Conservation (phyloP, 2,797 vertebrate species). For the Decapterus maruadsi region DNA sequence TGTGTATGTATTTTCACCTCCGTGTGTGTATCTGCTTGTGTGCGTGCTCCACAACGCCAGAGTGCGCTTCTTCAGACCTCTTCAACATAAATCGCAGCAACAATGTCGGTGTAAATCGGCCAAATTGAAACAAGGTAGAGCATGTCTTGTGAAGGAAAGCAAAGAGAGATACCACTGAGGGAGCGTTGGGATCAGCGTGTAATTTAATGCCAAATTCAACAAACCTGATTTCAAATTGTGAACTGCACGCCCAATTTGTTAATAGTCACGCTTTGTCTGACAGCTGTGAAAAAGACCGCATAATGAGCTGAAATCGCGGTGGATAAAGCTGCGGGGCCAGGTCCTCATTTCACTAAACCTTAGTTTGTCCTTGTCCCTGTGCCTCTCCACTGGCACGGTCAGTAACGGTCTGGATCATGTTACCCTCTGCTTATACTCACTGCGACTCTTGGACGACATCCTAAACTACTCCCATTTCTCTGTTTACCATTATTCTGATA, state of each 20-base stretch:
- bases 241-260: constrained; percentile 6
- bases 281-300: constrained; percentile 34
- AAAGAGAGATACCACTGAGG: constrained; percentile 19
- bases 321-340: constrained; percentile 40
- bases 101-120: constrained; percentile 16
- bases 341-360: constrained; percentile 52
- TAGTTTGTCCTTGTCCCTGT: constrained; percentile 72
- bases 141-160: neutral
- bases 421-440: constrained; percentile 76
- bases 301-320: constrained; percentile 26
- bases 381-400: constrained; percentile 65
- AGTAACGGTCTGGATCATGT: constrained; percentile 74
- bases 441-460: constrained; percentile 74
- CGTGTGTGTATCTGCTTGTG: neutral
- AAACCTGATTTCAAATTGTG: constrained; percentile 32
- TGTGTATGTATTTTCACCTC: neutral
- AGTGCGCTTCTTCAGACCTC: constrained; percentile 28
- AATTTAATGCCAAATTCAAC: constrained; percentile 26
- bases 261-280: constrained; percentile 30
- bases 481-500: constrained; percentile 82
- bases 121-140: constrained; percentile 32
- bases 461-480: constrained; percentile 78
- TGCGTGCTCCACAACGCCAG: constrained; percentile 10
- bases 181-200: constrained; percentile 17
- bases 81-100: constrained; percentile 20